These are phyloP conservation scores for Argyrosomus japonicus DNA, from an alignment of 2,113 vertebrate species.

Conservation along the genomic window DNA sequence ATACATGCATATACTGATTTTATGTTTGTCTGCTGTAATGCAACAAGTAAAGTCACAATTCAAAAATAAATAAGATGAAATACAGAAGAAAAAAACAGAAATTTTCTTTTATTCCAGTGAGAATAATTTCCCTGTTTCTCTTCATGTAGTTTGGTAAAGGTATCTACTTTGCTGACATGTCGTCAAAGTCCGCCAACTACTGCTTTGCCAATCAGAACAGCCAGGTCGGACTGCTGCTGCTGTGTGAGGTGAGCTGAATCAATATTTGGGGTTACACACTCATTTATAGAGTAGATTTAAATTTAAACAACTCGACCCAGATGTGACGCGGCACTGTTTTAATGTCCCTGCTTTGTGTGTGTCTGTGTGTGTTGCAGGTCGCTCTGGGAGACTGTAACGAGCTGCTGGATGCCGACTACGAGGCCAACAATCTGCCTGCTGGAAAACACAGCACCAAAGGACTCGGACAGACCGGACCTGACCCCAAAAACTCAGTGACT, in stretches of 20 bases:
- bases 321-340: not conserved
- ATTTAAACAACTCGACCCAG: not conserved
- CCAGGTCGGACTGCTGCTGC: conserved; percentile 85
- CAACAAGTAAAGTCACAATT: too few species aligned
- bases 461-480: conserved; percentile 88
- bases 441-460: conserved; percentile 92
- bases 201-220: conserved; percentile 87
- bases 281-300: not conserved
- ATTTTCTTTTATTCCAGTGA: not conserved
- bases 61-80: too few species aligned
- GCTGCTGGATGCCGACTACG: conserved; percentile 86
- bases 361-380: conserved; percentile 81
- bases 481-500: conserved; percentile 74
- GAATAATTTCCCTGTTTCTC: conserved; percentile 17
- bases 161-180: conserved; percentile 95
- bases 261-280: too few species aligned
- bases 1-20: not conserved
- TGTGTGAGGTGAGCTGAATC: conserved; percentile 86
- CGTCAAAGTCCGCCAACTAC: conserved; percentile 95
- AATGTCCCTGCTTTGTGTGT: not conserved
- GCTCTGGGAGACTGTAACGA: conserved; percentile 89
- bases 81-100: too few species aligned
- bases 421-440: conserved; percentile 83
- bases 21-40: too few species aligned
- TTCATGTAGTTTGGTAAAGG: conserved; percentile 91